A percentile compares a stretch with the other conserved stretches of the same genome.
Conservation (phyloP, 2,113 vertebrate genomes). For the Dolichallabes microphthalmus region DNA sequence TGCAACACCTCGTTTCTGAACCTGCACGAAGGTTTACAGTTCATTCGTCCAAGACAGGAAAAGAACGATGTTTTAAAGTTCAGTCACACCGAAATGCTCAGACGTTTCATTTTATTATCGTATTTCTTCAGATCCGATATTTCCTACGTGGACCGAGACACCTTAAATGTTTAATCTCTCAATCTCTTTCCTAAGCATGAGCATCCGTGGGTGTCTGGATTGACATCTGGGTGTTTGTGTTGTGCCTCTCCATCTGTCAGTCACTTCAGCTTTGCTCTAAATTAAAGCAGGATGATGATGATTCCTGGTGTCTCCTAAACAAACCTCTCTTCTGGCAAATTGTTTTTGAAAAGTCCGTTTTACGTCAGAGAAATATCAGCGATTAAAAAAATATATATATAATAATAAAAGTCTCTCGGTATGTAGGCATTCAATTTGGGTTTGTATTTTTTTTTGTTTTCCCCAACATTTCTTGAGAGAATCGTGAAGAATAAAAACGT, state of each 20-base stretch:
- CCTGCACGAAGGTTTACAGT: not conserved
- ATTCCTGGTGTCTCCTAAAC: not conserved
- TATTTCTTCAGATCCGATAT: not conserved
- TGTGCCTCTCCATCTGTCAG: conserved; percentile 14
- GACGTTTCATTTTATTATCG: not conserved
- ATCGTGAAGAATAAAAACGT: not conserved
- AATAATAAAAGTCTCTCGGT: not conserved
- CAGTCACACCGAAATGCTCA: not conserved
- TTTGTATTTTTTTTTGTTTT: not conserved
- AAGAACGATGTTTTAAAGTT: not conserved
- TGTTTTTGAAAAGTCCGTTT: conserved; percentile 15
- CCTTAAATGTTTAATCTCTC: conserved; percentile 11
- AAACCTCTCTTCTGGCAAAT: conserved; percentile 13
- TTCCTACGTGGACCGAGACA: not conserved
- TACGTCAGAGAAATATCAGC: not conserved
- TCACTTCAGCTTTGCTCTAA: conserved; percentile 11
- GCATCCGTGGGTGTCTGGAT: not conserved
- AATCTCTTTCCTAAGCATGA: conserved; percentile 1
- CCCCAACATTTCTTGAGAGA: not conserved
- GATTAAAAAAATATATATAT: conserved; percentile 6
- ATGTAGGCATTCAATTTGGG: not conserved
- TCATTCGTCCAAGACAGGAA: not conserved
- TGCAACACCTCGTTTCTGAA: not conserved
- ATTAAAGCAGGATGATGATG: conserved; percentile 8
- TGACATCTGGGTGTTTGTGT: not conserved